Evolutionary conservation across 2,113 vertebrate genomes (phyloP).

Genomic region (Motacilla alba): DNA sequence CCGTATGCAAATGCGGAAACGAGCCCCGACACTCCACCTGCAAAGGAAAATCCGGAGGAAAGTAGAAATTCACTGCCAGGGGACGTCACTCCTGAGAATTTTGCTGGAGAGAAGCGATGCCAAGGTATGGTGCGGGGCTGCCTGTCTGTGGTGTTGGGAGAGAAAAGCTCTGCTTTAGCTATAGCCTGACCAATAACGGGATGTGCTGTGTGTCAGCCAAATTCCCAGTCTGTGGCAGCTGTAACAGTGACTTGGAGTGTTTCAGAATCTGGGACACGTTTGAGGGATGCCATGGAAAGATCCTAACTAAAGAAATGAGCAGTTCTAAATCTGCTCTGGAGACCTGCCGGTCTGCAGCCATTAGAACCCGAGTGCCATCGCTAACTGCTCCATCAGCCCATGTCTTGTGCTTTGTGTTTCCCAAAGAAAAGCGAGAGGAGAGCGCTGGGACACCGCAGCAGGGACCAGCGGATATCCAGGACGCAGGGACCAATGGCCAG

Average conservation of each 20-base stretch:
- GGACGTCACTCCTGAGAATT: not conserved
- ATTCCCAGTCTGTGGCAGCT: not conserved
- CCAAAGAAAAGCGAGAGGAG: slow-evolving; percentile 60
- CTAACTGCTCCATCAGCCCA: not conserved
- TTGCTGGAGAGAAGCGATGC: not conserved
- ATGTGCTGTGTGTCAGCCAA: not conserved
- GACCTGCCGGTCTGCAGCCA: not conserved
- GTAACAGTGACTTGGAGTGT: not conserved
- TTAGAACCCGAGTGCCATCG: not conserved
- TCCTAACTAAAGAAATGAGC: not conserved
- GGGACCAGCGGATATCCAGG: slow-evolving; percentile 36
- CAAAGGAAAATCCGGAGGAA: not conserved
- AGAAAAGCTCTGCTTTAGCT: not conserved
- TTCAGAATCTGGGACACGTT: not conserved
- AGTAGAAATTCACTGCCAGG: not conserved
- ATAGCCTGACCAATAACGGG: fast-evolving
- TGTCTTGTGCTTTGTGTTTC: slow-evolving; percentile 13
- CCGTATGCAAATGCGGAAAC: not conserved
- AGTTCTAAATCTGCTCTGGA: not conserved
- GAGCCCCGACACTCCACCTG: not conserved
- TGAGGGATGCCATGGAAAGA: not conserved
- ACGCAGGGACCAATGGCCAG: slow-evolving; percentile 1
- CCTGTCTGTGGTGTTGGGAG: not conserved
- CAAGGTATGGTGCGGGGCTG: slow-evolving; percentile 57
- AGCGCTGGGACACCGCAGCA: slow-evolving; percentile 5